Conservation (phyloP, 35 echinoderm and acorn worm genomes). For the Ophiothrix spiculata region DNA sequence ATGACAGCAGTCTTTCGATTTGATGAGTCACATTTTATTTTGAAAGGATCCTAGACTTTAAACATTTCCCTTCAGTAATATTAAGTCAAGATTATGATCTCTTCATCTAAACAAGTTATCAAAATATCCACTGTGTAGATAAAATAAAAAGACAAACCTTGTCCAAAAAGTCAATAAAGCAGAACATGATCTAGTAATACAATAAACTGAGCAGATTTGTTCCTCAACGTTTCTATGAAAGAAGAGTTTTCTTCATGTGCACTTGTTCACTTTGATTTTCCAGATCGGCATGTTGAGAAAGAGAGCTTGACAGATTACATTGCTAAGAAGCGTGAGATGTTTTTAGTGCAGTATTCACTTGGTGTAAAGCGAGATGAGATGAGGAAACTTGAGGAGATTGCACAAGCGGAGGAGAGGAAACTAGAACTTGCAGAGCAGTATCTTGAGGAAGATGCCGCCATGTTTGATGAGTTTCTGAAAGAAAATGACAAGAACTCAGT, state of each 20-base stretch:
- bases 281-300: slow-evolving; percentile 96
- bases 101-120: no score
- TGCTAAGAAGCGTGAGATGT: slow-evolving; percentile 99
- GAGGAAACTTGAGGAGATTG: slow-evolving; percentile 97
- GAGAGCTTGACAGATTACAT: slow-evolving; percentile 99
- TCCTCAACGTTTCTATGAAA: no score
- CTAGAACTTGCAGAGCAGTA: slow-evolving; percentile 93
- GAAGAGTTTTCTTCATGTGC: background rate
- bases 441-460: slow-evolving; percentile 97
- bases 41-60: no score
- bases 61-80: no score
- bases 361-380: slow-evolving; percentile 98
- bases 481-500: slow-evolving; percentile 99
- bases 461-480: slow-evolving; percentile 99
- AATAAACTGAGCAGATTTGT: no score
- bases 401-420: slow-evolving; percentile 96
- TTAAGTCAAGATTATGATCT: no score
- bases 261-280: background rate
- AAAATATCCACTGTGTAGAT: no score
- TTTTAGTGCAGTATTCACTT: slow-evolving; percentile 95
- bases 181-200: no score
- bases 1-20: no score
- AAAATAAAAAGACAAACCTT: no score
- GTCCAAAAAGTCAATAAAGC: no score
- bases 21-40: no score